Percentiles rank a stretch among this genome's conserved stretches.
Conservation (phyloP, 2,888 invertebrate genomes). For the Mimas tiliae region DNA sequence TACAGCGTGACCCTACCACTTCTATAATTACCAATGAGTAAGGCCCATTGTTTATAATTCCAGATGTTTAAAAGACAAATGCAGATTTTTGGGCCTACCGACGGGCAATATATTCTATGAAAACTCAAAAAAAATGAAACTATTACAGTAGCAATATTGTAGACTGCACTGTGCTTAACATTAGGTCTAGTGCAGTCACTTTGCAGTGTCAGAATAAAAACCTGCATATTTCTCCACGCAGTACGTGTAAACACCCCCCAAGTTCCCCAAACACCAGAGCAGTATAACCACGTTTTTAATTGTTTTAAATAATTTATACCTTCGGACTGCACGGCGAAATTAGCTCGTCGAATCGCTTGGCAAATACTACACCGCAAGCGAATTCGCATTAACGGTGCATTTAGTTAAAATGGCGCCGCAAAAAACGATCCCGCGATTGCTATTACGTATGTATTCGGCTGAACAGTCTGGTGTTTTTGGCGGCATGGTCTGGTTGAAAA, state of each 20-base stretch:
- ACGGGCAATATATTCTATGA: too few relatives aligned
- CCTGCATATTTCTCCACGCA: background rate
- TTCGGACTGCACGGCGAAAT: conserved; percentile 15
- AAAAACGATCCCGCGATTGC: conserved; percentile 32
- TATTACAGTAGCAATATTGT: too few relatives aligned
- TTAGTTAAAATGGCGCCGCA: conserved; percentile 40
- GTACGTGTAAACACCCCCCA: background rate
- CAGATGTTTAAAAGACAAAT: too few relatives aligned
- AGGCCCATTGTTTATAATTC: too few relatives aligned
- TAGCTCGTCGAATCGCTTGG: conserved; percentile 9
- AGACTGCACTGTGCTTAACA: too few relatives aligned
- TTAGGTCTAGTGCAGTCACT: too few relatives aligned
- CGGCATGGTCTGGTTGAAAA: background rate
- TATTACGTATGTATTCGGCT: background rate
- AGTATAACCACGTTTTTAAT: conserved; percentile 16
- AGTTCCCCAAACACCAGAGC: background rate
- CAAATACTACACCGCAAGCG: conserved; percentile 21
- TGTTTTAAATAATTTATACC: conserved; percentile 24
- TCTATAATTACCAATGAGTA: too few relatives aligned
- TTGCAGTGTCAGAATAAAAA: too few relatives aligned
- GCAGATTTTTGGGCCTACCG: too few relatives aligned
- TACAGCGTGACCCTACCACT: too few relatives aligned
- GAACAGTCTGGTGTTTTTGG: background rate
- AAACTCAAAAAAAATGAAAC: too few relatives aligned
- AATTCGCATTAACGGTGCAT: conserved; percentile 32